Evolutionary conservation across 2,113 vertebrate genomes (phyloP), one percentile per base, ranked within the genome.

Genomic region (Ceyx margarethae): DNA sequence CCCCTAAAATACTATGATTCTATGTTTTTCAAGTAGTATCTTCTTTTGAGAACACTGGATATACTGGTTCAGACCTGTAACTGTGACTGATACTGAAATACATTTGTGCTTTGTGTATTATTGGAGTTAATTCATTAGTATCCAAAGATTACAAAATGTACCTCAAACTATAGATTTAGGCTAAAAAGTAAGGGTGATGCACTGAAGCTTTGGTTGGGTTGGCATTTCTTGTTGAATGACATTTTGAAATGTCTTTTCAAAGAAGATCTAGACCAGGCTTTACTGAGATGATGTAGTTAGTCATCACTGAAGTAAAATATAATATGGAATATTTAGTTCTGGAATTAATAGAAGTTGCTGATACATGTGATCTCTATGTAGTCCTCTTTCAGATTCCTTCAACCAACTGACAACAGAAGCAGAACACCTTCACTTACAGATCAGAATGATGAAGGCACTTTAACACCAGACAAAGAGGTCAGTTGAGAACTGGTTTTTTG

Each of bases 381-480:
- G 98, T 91, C 74, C 42, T 42, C 89, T 65, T 93, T 94, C 58
- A 96, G 26, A n/a, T 85, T 80, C 53, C 78, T 94, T 86, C 54
- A 92, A 42, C 69, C 96, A 82, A 10, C 81, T 71, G 92, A 45
- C 69, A 75, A 53, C 72, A 96, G 97, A 82, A 97, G 92, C 57
- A 96, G 97, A 51, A 86, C 95, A 6, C 96, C 97, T 94, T 98
- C 98, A 0, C 95, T 97, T 60, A 92, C 97, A 37, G 97, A 97
- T 66, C 97, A 97, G 37, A 96, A 96, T 40, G 98, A 99, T 89
- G 98, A 98, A 87, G 89, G 91, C 68, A 93, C 94, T 31, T 94
- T 91, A 75, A 94, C 96, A 81, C 97, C 98, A 66, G 98, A 98
- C 87, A 97, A 98, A 98, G 98, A 99, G 98, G 99, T 99, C 91